Percentiles rank a stretch among this genome's conserved stretches.
Conservation (phyloP, 2,888 invertebrate species). For the Hypsopygia costalis region DNA sequence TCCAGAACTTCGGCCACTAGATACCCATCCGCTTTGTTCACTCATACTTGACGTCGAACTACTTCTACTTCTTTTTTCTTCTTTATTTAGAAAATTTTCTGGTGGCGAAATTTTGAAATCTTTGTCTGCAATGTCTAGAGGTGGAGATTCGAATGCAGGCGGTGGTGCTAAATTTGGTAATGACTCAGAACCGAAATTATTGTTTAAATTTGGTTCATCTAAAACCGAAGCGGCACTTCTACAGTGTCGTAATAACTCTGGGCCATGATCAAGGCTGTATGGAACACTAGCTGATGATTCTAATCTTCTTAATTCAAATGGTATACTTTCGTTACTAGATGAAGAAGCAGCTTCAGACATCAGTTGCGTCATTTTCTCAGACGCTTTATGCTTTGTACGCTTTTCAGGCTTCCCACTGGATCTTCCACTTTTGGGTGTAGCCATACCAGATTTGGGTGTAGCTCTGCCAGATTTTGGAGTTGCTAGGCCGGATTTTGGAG, state of each 20-base stretch:
- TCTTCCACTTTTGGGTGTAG: conserved; percentile 81
- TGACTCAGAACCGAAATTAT: conserved; percentile 83
- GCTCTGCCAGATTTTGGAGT: conserved; percentile 68
- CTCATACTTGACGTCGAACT: conserved; percentile 85
- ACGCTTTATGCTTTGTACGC: conserved; percentile 68
- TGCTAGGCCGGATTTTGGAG: conserved; percentile 65
- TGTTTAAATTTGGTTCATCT: conserved; percentile 77
- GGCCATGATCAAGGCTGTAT: conserved; percentile 78
- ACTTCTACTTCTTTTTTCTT: conserved; percentile 62
- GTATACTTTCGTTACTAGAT: conserved; percentile 80
- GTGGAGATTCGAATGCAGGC: conserved; percentile 80
- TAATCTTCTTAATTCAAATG: conserved; percentile 68
- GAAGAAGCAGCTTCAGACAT: conserved; percentile 81
- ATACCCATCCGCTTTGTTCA: conserved; percentile 94
- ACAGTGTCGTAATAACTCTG: conserved; percentile 74
- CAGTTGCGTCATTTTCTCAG: conserved; percentile 75
- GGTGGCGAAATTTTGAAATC: conserved; percentile 75
- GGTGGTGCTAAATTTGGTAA: conserved; percentile 86
- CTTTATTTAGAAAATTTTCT: conserved; percentile 69
- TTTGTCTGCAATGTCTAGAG: conserved; percentile 71
- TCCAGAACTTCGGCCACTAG: conserved; percentile 85
- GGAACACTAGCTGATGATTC: conserved; percentile 84
- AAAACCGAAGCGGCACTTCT: conserved; percentile 79
- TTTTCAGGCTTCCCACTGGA: conserved; percentile 72
- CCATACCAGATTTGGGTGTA: conserved; percentile 66